Percentiles rank a stretch among this genome's conserved stretches.
These are phyloP conservation scores for Tipula vernalis DNA, from an alignment of 2,888 invertebrate genomes.

Conservation along the genomic window DNA sequence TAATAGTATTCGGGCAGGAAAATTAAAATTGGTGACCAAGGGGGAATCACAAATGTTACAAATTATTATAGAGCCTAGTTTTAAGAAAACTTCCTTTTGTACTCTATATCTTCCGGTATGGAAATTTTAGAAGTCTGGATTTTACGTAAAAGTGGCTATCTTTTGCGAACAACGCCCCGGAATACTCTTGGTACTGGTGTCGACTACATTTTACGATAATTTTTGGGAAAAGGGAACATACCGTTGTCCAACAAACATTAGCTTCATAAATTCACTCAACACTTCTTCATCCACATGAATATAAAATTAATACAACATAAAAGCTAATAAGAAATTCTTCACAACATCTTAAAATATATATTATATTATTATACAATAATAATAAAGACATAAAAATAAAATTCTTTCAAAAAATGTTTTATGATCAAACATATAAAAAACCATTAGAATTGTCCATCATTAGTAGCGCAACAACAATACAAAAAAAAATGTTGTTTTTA, in stretches of 20 bases:
- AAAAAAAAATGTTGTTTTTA: not conserved
- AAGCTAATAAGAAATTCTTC: not conserved
- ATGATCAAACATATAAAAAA: not conserved
- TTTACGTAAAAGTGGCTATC: too few relatives aligned
- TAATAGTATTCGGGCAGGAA: too few relatives aligned
- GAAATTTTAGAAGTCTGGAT: too few relatives aligned
- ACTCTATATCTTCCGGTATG: too few relatives aligned
- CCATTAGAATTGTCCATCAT: not conserved
- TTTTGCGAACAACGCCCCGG: too few relatives aligned
- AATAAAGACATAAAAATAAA: constrained; percentile 1
- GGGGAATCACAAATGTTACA: too few relatives aligned
- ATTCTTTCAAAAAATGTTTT: not conserved
- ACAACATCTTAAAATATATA: not conserved
- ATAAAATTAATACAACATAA: not conserved
- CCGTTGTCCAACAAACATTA: not conserved
- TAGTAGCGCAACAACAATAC: not conserved
- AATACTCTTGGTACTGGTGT: too few relatives aligned
- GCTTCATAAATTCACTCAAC: not conserved
- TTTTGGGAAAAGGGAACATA: not conserved
- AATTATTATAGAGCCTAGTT: too few relatives aligned
- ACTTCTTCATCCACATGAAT: not conserved
- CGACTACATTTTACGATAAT: not conserved
- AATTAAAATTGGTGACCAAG: too few relatives aligned
- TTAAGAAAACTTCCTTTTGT: too few relatives aligned
- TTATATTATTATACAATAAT: not conserved